Conservation (phyloP, 1,140 invertebrate species). For the Drosophila sproati region DNA sequence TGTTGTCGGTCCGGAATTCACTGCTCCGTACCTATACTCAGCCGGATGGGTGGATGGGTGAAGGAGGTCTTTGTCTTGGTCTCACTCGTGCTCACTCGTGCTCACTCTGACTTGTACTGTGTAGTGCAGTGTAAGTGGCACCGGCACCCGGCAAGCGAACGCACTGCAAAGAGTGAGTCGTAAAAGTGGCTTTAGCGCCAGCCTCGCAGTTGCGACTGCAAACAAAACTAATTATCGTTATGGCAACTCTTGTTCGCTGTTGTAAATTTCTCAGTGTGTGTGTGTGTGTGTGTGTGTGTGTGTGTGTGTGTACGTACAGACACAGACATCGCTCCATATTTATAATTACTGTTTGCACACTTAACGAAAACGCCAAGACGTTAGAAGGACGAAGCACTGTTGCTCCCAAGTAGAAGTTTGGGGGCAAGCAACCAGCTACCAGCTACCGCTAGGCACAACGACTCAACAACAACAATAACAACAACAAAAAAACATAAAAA, state of each 20-base stretch:
- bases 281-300: conserved; percentile 10
- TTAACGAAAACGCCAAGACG: conserved; percentile 62
- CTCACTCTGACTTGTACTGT: conserved; percentile 2
- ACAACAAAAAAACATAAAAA: conserved; percentile 4
- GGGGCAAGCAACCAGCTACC: neutral
- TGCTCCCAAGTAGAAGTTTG: neutral
- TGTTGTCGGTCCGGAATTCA: conserved; percentile 41
- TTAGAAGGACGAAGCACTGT: conserved; percentile 13
- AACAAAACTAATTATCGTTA: conserved; percentile 79
- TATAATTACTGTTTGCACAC: conserved; percentile 79
- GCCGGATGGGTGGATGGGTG: too few species aligned
- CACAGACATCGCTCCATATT: conserved; percentile 49
- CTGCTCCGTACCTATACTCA: neutral
- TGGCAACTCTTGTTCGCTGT: conserved; percentile 56
- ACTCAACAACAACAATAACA: neutral
- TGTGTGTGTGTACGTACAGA: conserved; percentile 5
- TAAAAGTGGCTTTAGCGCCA: conserved; percentile 37
- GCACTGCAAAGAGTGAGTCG: conserved; percentile 50
- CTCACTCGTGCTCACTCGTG: neutral
- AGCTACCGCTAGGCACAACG: neutral
- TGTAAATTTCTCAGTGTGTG: conserved; percentile 14
- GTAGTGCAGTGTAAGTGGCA: conserved; percentile 52
- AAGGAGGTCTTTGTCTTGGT: conserved; percentile 3
- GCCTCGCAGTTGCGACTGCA: conserved; percentile 52
- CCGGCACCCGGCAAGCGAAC: conserved; percentile 46